Evolutionary conservation across 2,113 vertebrate genomes (phyloP), one percentile per base, ranked within the genome.

Genomic region (Podarcis cretensis): DNA sequence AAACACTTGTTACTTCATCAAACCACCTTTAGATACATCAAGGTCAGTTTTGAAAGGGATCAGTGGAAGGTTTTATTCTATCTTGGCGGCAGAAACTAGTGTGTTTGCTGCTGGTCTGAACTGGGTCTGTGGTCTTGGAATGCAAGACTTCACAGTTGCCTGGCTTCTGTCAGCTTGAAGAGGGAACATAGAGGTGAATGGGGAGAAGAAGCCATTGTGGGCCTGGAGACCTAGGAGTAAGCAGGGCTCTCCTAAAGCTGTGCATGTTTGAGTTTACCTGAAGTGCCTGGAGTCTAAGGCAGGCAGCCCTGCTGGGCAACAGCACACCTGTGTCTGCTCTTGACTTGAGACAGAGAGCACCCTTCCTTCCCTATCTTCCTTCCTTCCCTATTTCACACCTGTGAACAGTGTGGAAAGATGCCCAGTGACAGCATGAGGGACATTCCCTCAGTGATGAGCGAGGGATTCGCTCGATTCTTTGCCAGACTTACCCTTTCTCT

Each of bases 21-120:
- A 90, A 14, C 23, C 5, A 30, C 82, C 21, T 1, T 59, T 40
- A 84, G 65, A 0, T 43, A 27, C 3, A 3, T 84, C 37, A 83
- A 87, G 8, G 85, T 87, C 37, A 0, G 0, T 78, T 78, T 92
- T 88, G 78, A 75, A 91, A 91, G 89, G 40, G 12, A 5, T 23
- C 76, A 78, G 25, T 8, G 12, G 23, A 40, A 43, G 40, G 76
- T 21, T 35, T 37, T 37, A 1, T 35, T 37, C 10, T 75, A 35
- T 37, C 18, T 37, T 32, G 18, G 7, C 8, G 27, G n/a, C 35
- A 6, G 6, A 37, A 75, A 16, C 71, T 20, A 74, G 13, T 74
- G 13, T 74, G 32, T 32, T 68, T 68, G 18, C 65, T 25, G 23
- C 18, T 25, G 18, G 35, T 37, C 18, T 75, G 73, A 75, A 75